Evolutionary conservation across 2,797 vertebrate species (phyloP).

Genomic region (Tolypeutes matacus): DNA sequence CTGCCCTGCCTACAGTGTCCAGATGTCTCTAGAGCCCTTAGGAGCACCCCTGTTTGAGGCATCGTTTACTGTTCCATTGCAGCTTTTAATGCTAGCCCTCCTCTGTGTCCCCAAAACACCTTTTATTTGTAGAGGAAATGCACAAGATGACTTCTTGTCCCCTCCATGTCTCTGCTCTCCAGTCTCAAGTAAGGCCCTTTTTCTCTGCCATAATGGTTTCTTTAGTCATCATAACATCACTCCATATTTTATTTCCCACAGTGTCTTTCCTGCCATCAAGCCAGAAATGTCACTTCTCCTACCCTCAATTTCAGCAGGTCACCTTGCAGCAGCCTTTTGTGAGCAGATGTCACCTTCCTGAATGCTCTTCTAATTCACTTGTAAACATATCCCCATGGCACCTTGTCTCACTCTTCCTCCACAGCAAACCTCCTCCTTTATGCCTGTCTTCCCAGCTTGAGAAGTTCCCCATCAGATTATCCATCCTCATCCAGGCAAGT

Average conservation of each 20-base stretch:
- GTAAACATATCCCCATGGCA: too few relatives aligned
- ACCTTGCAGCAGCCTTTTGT: rapidly evolving
- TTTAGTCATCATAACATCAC: neutral
- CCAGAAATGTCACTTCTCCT: neutral
- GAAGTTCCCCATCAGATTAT: too few relatives aligned
- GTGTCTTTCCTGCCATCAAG: neutral
- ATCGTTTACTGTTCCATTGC: rapidly evolving
- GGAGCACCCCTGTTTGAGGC: too few relatives aligned
- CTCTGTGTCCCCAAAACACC: neutral
- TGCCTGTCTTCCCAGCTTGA: too few relatives aligned
- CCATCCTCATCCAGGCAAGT: rapidly evolving
- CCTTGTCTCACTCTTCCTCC: neutral
- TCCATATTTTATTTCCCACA: neutral
- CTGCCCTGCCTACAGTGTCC: too few relatives aligned
- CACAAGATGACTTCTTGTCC: neutral
- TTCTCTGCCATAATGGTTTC: too few relatives aligned
- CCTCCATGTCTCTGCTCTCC: neutral
- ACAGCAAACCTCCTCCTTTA: neutral
- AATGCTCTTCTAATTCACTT: neutral
- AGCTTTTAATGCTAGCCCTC: neutral
- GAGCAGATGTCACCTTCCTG: neutral
- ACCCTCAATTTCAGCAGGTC: rapidly evolving
- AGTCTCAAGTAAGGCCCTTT: too few relatives aligned
- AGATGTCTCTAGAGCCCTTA: too few relatives aligned
- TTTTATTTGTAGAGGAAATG: neutral